Conservation (phyloP, 2,113 vertebrate genomes). For the Catagonus wagneri region DNA sequence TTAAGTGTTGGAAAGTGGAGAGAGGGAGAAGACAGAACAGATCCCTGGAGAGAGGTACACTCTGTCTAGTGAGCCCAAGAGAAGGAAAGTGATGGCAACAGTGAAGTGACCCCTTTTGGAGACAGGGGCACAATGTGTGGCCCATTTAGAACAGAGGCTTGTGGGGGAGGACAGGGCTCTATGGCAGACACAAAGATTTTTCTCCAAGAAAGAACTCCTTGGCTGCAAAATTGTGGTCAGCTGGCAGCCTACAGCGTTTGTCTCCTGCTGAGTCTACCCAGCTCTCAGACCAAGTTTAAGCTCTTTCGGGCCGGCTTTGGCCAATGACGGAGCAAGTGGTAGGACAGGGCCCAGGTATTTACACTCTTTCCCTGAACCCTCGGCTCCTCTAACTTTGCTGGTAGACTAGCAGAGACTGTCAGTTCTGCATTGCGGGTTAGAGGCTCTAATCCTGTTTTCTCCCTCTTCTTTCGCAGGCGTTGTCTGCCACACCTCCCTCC, state of each 20-base stretch:
- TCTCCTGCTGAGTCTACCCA: background rate
- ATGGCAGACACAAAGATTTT: background rate
- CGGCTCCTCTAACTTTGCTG: background rate
- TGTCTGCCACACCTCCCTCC: too few species aligned
- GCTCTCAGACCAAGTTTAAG: background rate
- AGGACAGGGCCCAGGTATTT: background rate
- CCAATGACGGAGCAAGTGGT: background rate
- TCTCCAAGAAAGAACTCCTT: background rate
- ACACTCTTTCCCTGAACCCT: fast-evolving
- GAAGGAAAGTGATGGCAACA: background rate
- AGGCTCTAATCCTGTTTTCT: background rate
- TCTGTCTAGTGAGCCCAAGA: background rate
- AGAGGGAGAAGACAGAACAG: background rate
- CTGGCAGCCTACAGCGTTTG: background rate
- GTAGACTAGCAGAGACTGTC: background rate
- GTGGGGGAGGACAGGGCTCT: background rate
- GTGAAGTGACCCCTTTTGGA: background rate
- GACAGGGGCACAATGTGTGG: background rate
- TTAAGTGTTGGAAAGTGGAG: background rate
- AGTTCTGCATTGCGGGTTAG: too few species aligned
- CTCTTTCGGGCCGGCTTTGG: background rate
- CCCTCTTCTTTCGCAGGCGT: background rate
- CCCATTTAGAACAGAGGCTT: background rate
- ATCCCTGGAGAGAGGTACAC: background rate
- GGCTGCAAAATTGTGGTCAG: background rate